These are phyloP conservation scores for Drepanosiphum platanoidis DNA, from an alignment of 2,888 invertebrate species.

Conservation along the genomic window DNA sequence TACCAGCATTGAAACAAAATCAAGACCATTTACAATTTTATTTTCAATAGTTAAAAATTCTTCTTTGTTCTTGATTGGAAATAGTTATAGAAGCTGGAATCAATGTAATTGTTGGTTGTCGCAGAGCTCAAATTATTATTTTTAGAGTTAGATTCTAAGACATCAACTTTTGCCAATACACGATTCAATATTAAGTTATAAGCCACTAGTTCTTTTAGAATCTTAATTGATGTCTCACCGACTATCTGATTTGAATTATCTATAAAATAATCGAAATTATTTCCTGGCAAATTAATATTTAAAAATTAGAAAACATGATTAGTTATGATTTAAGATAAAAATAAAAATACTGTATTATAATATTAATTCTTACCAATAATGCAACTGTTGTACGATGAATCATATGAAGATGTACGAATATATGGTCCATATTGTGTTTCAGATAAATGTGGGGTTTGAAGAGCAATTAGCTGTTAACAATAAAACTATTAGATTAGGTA, in stretches of 20 bases:
- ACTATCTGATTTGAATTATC: background rate
- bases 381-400: background rate
- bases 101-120: slow-evolving; percentile 4
- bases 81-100: slow-evolving; percentile 10
- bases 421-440: background rate
- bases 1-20: slow-evolving; percentile 8
- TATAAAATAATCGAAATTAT: background rate
- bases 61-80: slow-evolving; percentile 1
- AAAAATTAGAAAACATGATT: background rate
- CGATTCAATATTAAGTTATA: slow-evolving; percentile 2
- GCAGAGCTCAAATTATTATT: background rate
- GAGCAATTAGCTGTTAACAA: background rate
- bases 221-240: background rate
- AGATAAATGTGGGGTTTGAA: background rate
- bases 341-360: too few species aligned
- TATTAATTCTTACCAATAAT: background rate
- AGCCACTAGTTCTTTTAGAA: background rate
- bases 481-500: background rate
- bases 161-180: slow-evolving; percentile 25
- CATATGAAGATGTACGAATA: background rate
- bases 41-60: slow-evolving; percentile 14
- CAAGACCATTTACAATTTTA: background rate
- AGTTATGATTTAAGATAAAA: background rate
- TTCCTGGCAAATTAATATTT: background rate
- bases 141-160: background rate